Percentiles rank a stretch among this genome's conserved stretches.
Conservation (phyloP, 2,888 invertebrate species). For the Bombylius discolor region DNA sequence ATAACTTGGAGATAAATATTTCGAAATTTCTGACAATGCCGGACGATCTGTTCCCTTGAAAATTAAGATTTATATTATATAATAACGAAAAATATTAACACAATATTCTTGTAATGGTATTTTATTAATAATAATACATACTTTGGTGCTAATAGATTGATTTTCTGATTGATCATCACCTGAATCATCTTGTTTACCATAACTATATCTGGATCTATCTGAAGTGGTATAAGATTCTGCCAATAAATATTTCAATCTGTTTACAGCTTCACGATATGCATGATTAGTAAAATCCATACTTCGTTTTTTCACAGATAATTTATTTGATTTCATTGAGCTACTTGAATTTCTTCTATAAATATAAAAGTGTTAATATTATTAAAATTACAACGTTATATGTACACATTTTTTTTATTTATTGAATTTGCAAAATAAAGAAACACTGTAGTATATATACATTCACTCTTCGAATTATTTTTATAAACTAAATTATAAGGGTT, state of each 20-base stretch:
- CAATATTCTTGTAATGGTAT: neutral
- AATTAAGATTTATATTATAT: no score
- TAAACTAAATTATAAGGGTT: neutral
- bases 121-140: neutral
- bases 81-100: no score
- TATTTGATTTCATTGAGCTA: slow-evolving; percentile 29
- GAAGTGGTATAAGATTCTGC: slow-evolving; percentile 61
- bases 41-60: slow-evolving; percentile 31
- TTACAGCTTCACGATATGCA: slow-evolving; percentile 74
- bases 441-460: no score
- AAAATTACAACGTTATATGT: no score
- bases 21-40: slow-evolving; percentile 34
- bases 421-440: no score
- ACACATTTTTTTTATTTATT: no score
- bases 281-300: slow-evolving; percentile 69
- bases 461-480: neutral
- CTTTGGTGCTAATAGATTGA: slow-evolving; percentile 25
- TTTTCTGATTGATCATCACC: slow-evolving; percentile 46
- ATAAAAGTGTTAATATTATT: neutral
- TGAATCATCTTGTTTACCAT: slow-evolving; percentile 38
- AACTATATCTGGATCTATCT: slow-evolving; percentile 22
- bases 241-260: slow-evolving; percentile 59
- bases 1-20: slow-evolving; percentile 32
- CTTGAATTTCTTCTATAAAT: neutral
- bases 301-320: slow-evolving; percentile 30